Conservation (phyloP, 2,888 invertebrate species). For the Diaphora mendica region DNA sequence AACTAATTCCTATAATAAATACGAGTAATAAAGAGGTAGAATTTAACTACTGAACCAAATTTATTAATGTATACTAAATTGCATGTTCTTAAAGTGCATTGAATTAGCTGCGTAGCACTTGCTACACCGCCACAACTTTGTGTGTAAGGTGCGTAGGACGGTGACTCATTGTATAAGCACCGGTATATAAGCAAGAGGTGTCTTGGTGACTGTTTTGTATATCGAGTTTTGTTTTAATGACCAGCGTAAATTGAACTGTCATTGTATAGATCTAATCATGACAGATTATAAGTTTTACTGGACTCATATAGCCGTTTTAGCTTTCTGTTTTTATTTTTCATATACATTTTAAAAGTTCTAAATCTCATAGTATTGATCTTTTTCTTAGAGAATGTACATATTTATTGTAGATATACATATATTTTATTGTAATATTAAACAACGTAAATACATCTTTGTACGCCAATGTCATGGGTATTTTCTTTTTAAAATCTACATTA, state of each 20-base stretch:
- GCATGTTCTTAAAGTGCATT: not conserved
- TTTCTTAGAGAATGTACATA: too few species aligned
- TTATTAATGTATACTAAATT: not conserved
- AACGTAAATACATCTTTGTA: too few species aligned
- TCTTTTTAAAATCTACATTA: not conserved
- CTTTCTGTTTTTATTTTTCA: too few species aligned
- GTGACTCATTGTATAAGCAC: conserved; percentile 5
- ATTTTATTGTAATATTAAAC: too few species aligned
- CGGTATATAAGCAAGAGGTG: too few species aligned
- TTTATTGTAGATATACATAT: too few species aligned
- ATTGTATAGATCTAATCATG: not conserved
- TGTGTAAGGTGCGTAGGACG: conserved; percentile 20
- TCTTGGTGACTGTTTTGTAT: not conserved
- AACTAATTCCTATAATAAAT: not conserved
- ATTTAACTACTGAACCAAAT: not conserved
- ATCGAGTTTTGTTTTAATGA: not conserved
- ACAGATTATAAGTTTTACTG: not conserved
- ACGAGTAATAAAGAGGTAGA: not conserved
- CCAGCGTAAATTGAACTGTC: not conserved
- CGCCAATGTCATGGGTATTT: not conserved
- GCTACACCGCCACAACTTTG: conserved; percentile 35
- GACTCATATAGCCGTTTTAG: not conserved
- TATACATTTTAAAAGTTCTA: not conserved
- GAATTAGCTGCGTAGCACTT: conserved; percentile 30
- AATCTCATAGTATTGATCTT: too few species aligned